Evolutionary conservation across 2,888 invertebrate species (phyloP).

Genomic region (Pammene fasciana): DNA sequence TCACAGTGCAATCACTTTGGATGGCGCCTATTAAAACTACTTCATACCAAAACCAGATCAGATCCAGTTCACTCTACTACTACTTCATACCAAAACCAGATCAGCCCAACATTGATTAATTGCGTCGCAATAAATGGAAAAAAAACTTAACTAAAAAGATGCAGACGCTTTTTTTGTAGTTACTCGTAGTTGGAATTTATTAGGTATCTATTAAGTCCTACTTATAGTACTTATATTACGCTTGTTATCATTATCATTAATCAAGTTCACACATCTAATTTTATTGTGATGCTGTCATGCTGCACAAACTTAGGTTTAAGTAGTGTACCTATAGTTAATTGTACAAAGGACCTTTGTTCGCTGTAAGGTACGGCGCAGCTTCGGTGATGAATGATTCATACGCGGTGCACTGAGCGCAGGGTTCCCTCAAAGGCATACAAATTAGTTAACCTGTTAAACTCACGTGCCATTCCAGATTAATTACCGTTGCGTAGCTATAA

Average conservation of each 20-base stretch:
- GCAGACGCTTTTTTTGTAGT: too few relatives aligned
- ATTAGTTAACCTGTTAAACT: conserved; percentile 9
- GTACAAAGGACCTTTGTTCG: conserved; percentile 17
- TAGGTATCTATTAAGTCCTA: too few relatives aligned
- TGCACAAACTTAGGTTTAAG: not conserved
- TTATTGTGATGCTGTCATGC: not conserved
- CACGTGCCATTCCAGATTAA: conserved; percentile 2
- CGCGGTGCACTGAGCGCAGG: conserved; percentile 25
- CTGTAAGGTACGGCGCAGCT: not conserved
- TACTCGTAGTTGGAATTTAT: too few relatives aligned
- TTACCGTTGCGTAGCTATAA: not conserved
- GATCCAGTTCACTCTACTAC: conserved; percentile 4
- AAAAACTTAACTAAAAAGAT: too few relatives aligned
- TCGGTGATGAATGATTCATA: conserved; percentile 25
- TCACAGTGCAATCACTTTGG: conserved; percentile 23
- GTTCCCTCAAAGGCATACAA: conserved; percentile 32
- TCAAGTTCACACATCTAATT: too few relatives aligned
- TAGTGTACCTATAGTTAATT: conserved; percentile 21
- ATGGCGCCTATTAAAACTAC: conserved; percentile 15
- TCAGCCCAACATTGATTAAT: too few relatives aligned
- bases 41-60: conserved; percentile 14
- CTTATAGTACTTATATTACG: too few relatives aligned
- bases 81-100: conserved; percentile 14
- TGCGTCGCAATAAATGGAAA: too few relatives aligned
- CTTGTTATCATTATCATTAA: too few relatives aligned